Evolutionary conservation across 2,113 vertebrate genomes (phyloP).

Genomic region (Burhinus bistriatus): DNA sequence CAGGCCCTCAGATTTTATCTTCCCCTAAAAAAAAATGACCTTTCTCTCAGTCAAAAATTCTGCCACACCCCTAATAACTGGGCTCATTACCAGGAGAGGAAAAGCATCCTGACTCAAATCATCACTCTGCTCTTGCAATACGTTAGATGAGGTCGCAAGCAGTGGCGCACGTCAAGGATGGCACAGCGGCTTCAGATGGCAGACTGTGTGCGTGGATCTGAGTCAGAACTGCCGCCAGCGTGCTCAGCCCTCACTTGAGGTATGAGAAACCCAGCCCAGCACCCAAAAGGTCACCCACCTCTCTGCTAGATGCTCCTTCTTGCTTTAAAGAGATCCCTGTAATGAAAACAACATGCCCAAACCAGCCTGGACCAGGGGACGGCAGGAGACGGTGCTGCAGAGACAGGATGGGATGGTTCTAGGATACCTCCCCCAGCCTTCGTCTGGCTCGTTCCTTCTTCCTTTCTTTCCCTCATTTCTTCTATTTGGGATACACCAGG

Average conservation of each 20-base stretch:
- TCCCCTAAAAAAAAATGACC: neutral
- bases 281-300: neutral
- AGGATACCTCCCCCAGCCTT: neutral
- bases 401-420: neutral
- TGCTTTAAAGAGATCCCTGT: neutral
- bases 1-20: neutral
- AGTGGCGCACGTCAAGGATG: neutral
- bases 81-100: neutral
- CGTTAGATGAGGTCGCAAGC: neutral
- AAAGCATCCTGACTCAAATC: neutral
- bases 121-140: neutral
- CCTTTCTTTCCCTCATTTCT: neutral
- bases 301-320: neutral
- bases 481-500: neutral
- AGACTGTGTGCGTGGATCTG: neutral
- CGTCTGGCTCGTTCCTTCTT: neutral
- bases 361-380: neutral
- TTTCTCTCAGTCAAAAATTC: neutral
- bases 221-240: neutral
- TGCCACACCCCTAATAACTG: neutral
- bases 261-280: accelerated
- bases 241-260: neutral
- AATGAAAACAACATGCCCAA: neutral
- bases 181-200: neutral
- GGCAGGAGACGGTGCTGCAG: neutral